Percentiles rank a stretch among this genome's conserved stretches.
phyloP scores from a whole-genome alignment of 2,888 invertebrate species.

The Polymixis lichenea region DNA sequence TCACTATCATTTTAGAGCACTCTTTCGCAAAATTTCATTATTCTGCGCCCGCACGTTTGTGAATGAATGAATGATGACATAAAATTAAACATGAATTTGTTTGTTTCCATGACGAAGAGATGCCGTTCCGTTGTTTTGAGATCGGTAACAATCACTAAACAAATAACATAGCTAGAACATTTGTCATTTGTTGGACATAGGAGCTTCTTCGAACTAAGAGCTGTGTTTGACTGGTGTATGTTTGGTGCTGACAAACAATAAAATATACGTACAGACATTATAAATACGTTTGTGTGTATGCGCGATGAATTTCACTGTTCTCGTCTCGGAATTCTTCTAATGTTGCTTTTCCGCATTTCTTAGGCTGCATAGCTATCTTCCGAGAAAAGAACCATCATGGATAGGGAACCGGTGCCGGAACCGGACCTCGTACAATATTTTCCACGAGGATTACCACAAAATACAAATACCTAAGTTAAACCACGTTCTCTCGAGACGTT shows the following conservation, averaged over 20 bases:
- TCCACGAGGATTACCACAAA: neutral
- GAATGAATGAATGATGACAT: no score
- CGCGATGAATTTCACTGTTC: conserved; percentile 4
- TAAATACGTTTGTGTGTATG: neutral
- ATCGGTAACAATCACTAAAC: conserved; percentile 24
- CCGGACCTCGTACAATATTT: neutral
- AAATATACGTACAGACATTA: no score
- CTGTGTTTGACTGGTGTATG: conserved; percentile 12
- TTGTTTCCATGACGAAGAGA: neutral
- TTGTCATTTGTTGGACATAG: conserved; percentile 34
- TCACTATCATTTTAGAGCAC: no score
- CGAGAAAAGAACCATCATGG: no score
- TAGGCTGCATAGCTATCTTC: neutral
- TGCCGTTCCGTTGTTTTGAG: conserved; percentile 41
- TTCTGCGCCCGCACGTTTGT: no score
- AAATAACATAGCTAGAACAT: conserved; percentile 36
- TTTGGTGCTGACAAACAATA: conserved; percentile 35
- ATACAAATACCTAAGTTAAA: neutral
- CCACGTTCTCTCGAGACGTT: no score
- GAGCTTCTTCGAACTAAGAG: conserved; percentile 29
- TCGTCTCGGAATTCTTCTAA: neutral
- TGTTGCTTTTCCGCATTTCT: neutral
- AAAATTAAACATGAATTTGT: neutral
- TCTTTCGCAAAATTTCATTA: no score
- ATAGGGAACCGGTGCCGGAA: neutral